Base-by-base conservation (phyloP, 2,113 vertebrate genomes). In the Nothocercus julius region DNA sequence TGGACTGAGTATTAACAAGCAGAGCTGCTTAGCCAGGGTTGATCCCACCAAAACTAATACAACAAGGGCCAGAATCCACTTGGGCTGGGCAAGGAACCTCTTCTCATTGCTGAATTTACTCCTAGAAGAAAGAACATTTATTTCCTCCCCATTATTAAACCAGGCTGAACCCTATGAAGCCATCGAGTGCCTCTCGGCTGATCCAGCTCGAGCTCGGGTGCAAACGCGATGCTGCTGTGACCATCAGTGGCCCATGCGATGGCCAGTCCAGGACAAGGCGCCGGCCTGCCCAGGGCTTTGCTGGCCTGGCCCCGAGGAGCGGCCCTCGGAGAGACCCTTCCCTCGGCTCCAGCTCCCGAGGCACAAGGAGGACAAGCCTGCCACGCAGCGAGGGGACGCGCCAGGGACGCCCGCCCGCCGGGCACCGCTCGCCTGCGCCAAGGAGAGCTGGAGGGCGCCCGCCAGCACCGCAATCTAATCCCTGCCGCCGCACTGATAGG, bases 401-500 rank as follows among this genome's bases (percentile, higher is more conserved):
- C 53, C 17, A 36, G 27, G 64, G 24, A 51, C 40, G 25, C 2
- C 28, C 16, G 8, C 18, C 7, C 7, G 15, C 15, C 6, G 0
- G 22, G 40, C 36, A 62, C 30, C 17, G 4, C 40, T 42, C 53
- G 54, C 30, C 40, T 11, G 17, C 47, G 6, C 40, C 15, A 17
- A 36, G 67, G 53, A 38, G 32, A 49, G 36, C 30, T 32, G 56
- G 32, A 69, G 47, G 21, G 7, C 32, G 14, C 25, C 69, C 32
- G 49, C 14, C 40, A 44, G 24, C 2, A 1, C 56, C 45, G 38
- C 40, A 40, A 13, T 4, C 4, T 34, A 22, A 25, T 30, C 54
- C 54, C 49, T 45, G 58, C 42, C 75, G 6, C 0, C 13, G 30
- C 72, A 20, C 24, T 6, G 2, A 2, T 24, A 12, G 0, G 3